Percentiles rank a stretch among this genome's conserved stretches.
These are phyloP conservation scores for Typhlichthys subterraneus DNA, from an alignment of 2,797 vertebrate species.

Conservation along the genomic window DNA sequence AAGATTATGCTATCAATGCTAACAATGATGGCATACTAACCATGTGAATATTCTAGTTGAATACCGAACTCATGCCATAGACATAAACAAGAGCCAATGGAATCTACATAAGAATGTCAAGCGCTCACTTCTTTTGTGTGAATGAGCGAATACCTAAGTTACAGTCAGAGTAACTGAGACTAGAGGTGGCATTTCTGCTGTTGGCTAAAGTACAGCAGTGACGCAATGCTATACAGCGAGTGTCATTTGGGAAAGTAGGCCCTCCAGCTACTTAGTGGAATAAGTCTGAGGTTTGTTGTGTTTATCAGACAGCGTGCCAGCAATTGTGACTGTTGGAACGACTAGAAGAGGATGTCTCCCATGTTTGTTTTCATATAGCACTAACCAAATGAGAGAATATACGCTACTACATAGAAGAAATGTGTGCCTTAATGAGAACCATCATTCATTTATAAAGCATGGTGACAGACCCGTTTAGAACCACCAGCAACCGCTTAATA, in stretches of 20 bases:
- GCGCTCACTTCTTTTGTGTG: conserved; percentile 24
- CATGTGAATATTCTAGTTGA: too few relatives aligned
- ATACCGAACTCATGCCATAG: neutral
- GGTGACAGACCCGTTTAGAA: conserved; percentile 49
- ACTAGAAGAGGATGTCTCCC: conserved; percentile 20
- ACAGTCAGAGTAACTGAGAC: conserved; percentile 24
- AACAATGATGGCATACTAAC: too few relatives aligned
- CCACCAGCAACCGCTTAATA: conserved; percentile 19
- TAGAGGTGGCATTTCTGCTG: conserved; percentile 18
- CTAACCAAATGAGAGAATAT: conserved; percentile 15
- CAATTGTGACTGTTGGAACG: conserved; percentile 15
- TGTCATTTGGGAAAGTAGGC: conserved; percentile 18
- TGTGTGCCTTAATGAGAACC: conserved; percentile 36
- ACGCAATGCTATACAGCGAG: conserved; percentile 17
- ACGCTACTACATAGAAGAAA: neutral
- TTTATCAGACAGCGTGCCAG: conserved; percentile 16
- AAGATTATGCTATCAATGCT: too few relatives aligned
- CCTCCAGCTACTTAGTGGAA: conserved; percentile 43
- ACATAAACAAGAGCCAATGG: neutral
- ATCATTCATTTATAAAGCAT: conserved; percentile 40
- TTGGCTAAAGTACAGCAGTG: conserved; percentile 32
- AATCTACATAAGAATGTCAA: conserved; percentile 20
- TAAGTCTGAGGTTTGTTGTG: conserved; percentile 20
- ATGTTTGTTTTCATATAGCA: conserved; percentile 37
- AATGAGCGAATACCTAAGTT: conserved; percentile 12